Conservation (phyloP, 2,113 vertebrate species). For the Cyrtonyx montezumae region DNA sequence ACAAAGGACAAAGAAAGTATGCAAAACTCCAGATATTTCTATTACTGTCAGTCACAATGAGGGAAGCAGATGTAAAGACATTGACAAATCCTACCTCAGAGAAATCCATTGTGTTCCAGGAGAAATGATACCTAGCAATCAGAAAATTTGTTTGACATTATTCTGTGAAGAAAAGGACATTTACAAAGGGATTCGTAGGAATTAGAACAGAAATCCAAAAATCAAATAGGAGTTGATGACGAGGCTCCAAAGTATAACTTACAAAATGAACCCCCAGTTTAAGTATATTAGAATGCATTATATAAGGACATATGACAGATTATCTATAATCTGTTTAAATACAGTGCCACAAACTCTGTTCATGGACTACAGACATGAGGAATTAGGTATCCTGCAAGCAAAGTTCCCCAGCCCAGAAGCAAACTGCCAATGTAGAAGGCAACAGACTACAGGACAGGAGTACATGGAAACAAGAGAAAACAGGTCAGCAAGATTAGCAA, state of each 20-base stretch:
- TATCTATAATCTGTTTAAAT: neutral
- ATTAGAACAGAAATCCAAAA: conserved; percentile 44
- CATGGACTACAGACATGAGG: rapidly evolving
- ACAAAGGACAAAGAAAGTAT: neutral
- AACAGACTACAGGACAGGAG: neutral
- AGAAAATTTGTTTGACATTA: neutral
- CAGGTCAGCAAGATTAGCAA: neutral
- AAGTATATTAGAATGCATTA: neutral
- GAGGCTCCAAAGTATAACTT: neutral
- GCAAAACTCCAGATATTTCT: neutral
- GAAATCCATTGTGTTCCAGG: neutral
- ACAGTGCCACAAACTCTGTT: neutral
- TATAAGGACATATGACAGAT: neutral
- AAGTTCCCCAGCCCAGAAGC: neutral
- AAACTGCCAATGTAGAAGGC: neutral
- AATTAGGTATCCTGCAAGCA: neutral
- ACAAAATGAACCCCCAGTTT: neutral
- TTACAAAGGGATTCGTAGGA: conserved; percentile 16
- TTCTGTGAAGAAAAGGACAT: neutral
- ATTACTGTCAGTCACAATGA: neutral
- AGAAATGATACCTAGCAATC: neutral
- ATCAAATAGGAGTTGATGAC: conserved; percentile 42
- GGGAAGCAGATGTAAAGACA: neutral
- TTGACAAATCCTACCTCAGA: conserved; percentile 33
- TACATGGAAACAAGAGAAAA: neutral